Conservation (phyloP, 2,113 vertebrate genomes). For the Anthoscopus minutus region DNA sequence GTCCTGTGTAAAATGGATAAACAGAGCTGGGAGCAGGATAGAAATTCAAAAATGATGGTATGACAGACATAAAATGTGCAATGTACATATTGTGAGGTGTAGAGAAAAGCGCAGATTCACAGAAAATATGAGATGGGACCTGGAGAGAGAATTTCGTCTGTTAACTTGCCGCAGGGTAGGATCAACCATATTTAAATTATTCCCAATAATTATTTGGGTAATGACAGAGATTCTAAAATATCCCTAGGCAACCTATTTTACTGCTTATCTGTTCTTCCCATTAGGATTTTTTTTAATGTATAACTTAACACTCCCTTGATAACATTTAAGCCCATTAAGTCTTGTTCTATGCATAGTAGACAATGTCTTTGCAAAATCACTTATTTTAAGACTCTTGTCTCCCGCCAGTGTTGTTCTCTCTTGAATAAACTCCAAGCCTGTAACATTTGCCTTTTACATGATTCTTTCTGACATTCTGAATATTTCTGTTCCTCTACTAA, state of each 20-base stretch:
- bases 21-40: not conserved
- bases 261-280: not conserved
- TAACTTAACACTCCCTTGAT: constrained; percentile 33
- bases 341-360: not conserved
- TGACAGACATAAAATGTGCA: not conserved
- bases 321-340: constrained; percentile 19
- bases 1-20: not conserved
- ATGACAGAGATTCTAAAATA: constrained; percentile 24
- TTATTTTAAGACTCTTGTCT: not conserved
- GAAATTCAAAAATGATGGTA: not conserved
- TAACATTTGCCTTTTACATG: not conserved
- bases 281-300: not conserved
- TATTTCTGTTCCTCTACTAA: not conserved
- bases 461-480: not conserved
- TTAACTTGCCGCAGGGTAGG: not conserved
- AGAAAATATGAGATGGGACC: not conserved
- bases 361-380: not conserved
- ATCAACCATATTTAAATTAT: constrained; percentile 39
- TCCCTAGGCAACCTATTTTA: constrained; percentile 27
- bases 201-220: constrained; percentile 31
- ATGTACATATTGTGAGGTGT: not conserved
- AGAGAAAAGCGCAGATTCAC: not conserved
- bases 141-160: not conserved
- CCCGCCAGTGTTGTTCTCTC: not conserved
- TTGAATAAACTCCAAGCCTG: not conserved